Conservation (phyloP, 2,888 invertebrate species). For the Sphaeridia pumilis region DNA sequence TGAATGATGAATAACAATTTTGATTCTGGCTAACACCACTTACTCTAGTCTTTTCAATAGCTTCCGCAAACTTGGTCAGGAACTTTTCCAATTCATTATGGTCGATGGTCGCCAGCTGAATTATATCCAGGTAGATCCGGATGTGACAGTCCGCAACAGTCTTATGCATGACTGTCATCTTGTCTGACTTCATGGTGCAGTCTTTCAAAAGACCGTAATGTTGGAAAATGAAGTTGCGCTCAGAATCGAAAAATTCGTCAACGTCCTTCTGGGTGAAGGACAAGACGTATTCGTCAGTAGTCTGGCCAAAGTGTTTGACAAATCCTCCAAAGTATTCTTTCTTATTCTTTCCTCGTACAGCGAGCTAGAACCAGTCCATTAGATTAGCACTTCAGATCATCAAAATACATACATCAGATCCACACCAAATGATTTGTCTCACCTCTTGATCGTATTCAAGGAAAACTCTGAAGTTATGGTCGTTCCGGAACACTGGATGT, state of each 20-base stretch:
- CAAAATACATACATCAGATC: too few relatives aligned
- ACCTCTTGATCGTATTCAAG: conserved; percentile 89
- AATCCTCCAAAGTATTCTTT: conserved; percentile 89
- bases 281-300: conserved; percentile 91
- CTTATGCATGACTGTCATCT: conserved; percentile 88
- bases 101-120: conserved; percentile 83
- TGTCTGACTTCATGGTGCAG: conserved; percentile 76
- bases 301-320: conserved; percentile 60
- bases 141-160: conserved; percentile 78
- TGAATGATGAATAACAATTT: too few relatives aligned
- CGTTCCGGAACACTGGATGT: conserved; percentile 83
- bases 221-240: conserved; percentile 85
- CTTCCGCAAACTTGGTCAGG: conserved; percentile 77
- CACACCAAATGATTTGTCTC: too few relatives aligned
- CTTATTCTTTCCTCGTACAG: conserved; percentile 58
- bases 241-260: conserved; percentile 97
- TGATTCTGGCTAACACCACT: too few relatives aligned
- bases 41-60: conserved; percentile 87
- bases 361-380: conserved; percentile 47
- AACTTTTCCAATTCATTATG: conserved; percentile 72
- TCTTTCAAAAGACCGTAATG: conserved; percentile 92
- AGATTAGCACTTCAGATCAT: too few relatives aligned
- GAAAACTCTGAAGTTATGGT: conserved; percentile 91
- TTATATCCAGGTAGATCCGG: conserved; percentile 77
- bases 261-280: conserved; percentile 94